A percentile compares a stretch with the other conserved stretches of the same genome.
Evolutionary conservation across 2,888 invertebrate genomes (phyloP).

Genomic region (Halictus quadricinctus): DNA sequence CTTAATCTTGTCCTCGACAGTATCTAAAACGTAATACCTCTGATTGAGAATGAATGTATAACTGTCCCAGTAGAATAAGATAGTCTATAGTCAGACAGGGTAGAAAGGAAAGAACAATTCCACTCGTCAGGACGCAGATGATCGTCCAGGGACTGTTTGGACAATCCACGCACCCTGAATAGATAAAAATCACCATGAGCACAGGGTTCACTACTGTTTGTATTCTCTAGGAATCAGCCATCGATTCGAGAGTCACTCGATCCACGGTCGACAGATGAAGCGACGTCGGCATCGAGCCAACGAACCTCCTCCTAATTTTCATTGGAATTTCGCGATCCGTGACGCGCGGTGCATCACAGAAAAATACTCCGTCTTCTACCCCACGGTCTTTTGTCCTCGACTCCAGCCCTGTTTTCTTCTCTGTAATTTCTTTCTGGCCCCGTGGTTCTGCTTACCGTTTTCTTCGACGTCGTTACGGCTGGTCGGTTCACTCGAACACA

Average conservation of each 20-base stretch:
- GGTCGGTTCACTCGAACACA: constrained; percentile 19
- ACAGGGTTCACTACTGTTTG: not conserved
- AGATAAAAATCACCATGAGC: not conserved
- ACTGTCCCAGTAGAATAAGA: not conserved
- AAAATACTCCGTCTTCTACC: constrained; percentile 9
- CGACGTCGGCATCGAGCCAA: constrained; percentile 4
- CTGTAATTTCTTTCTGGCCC: constrained; percentile 17
- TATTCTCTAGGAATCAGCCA: not conserved
- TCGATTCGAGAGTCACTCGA: constrained; percentile 16
- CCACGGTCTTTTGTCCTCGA: not conserved
- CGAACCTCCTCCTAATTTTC: constrained; percentile 28
- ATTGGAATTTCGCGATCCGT: constrained; percentile 19
- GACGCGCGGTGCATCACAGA: constrained; percentile 19
- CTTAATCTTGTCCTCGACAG: not conserved
- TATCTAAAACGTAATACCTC: not conserved
- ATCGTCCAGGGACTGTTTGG: not conserved
- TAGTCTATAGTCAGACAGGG: not conserved
- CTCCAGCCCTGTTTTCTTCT: not conserved
- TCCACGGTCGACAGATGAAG: not conserved
- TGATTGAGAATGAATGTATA: not conserved
- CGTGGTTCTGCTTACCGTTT: constrained; percentile 9
- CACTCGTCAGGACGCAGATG: not conserved
- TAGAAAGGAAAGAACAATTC: not conserved
- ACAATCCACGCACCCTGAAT: not conserved
- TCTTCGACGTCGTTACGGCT: constrained; percentile 36